Conservation (phyloP, 2,888 invertebrate genomes). For the Heterodera filipjevi region DNA sequence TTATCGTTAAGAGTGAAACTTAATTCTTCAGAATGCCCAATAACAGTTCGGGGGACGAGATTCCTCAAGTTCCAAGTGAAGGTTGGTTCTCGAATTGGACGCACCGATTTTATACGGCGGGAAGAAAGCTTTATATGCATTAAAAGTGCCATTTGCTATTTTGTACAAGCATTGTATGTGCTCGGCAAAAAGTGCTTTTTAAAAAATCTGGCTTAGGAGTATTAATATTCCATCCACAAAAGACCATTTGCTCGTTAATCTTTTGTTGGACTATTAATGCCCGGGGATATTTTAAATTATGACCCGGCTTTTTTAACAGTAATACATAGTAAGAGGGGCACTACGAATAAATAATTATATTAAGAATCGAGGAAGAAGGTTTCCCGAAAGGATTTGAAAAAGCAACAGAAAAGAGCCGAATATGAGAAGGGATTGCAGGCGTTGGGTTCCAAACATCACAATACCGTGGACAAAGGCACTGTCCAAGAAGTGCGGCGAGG, state of each 20-base stretch:
- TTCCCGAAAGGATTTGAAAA: constrained; percentile 49
- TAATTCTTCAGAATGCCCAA: constrained; percentile 3
- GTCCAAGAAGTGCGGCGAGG: not conserved
- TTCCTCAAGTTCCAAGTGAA: constrained; percentile 1
- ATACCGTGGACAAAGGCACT: not conserved
- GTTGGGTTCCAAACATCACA: constrained; percentile 57
- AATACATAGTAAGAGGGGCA: no score
- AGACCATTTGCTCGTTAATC: no score
- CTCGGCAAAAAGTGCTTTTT: no score
- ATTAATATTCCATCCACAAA: no score
- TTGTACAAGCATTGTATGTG: no score
- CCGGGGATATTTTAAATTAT: no score
- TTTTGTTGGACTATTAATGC: no score
- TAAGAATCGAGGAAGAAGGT: constrained; percentile 36
- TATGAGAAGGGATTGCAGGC: constrained; percentile 57
- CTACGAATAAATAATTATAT: not conserved
- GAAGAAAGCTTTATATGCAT: not conserved
- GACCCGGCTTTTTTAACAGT: no score
- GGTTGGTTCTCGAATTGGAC: not conserved
- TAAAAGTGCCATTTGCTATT: not conserved
- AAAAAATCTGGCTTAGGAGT: no score
- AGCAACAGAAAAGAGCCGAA: constrained; percentile 48
- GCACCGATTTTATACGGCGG: not conserved
- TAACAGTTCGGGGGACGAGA: not conserved
- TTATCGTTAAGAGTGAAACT: not conserved